Evolutionary conservation across 2,113 vertebrate species (phyloP), one percentile per base, ranked within the genome.

Genomic region (Camelus bactrianus): DNA sequence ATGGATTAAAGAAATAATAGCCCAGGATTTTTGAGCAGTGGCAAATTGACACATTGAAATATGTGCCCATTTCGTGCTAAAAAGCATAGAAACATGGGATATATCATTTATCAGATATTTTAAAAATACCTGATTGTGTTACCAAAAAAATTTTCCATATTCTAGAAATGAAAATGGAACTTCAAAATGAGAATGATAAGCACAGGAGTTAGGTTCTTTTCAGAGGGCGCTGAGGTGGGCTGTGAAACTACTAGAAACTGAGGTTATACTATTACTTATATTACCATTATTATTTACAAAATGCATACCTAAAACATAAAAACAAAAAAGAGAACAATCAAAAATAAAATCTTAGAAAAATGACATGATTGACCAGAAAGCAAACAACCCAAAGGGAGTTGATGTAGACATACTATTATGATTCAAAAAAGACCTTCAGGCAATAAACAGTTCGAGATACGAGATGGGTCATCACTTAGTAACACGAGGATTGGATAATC

Each of bases 321-420:
- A 92, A 85, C 3, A 20, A 56, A 54, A 76, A 54, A 75, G 16
- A 75, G 26, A 67, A 65, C 3, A 26, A 42, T 42, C 48, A 26
- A 76, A 82, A 93, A 5, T 56, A 76, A 93, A 85, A 76, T 54
- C 24, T 6, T 54, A 38, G 58, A 85, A n/a, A 85, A 85, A 50
- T 80, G 48, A 85, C 6, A n/a, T 65, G 58, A 79, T 20, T 16
- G 26, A 75, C 69, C 22, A 67, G 46, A 4, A 84, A 52, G 13
- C 84, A 80, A 64, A n/a, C 6, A 83, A 84, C 14, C 35, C 3
- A 54, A 83, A 82, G 5, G 54, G 65, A 85, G 30, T 17, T 28
- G 15, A 16, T n/a, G 38, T 19, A 56, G n/a, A 15, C 35, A 85
- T 46, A 42, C 35, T 69, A 52, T 50, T 52, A 77, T 54, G 48